phyloP scores from a whole-genome alignment of 1,140 invertebrate genomes.

The Diabrotica virgifera region DNA sequence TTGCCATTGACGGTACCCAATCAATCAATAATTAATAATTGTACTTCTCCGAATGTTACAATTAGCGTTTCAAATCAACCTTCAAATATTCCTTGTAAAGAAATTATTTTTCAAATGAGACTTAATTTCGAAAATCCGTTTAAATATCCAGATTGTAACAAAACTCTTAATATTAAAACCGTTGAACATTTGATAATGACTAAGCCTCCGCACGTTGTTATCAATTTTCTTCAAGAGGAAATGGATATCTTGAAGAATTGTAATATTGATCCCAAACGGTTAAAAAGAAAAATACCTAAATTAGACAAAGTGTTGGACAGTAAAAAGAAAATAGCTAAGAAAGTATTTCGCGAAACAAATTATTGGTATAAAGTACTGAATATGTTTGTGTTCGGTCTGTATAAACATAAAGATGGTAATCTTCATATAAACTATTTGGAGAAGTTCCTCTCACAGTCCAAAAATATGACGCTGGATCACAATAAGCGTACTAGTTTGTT shows the following conservation, averaged over 20 bases:
- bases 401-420: constrained; percentile 16
- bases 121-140: background rate
- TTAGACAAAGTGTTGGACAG: constrained; percentile 18
- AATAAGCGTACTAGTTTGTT: constrained; percentile 18
- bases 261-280: constrained; percentile 7
- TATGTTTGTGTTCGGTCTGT: constrained; percentile 28
- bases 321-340: constrained; percentile 6
- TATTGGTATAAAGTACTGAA: constrained; percentile 24
- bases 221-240: constrained; percentile 23
- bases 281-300: constrained; percentile 22
- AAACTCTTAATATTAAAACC: background rate
- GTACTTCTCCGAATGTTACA: background rate
- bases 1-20: background rate
- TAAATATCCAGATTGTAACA: background rate
- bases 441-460: constrained; percentile 14
- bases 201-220: constrained; percentile 5
- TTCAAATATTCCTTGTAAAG: background rate
- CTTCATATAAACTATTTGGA: constrained; percentile 22
- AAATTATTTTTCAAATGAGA: background rate
- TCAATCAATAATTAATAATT: background rate
- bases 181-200: constrained; percentile 11
- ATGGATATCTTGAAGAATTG: constrained; percentile 17
- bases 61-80: background rate
- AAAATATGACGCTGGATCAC: background rate
- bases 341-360: constrained; percentile 15